Percentiles rank a stretch among this genome's conserved stretches.
These are phyloP conservation scores for Microtus ochrogaster DNA, from an alignment of 2,113 vertebrate species.

Conservation along the genomic window DNA sequence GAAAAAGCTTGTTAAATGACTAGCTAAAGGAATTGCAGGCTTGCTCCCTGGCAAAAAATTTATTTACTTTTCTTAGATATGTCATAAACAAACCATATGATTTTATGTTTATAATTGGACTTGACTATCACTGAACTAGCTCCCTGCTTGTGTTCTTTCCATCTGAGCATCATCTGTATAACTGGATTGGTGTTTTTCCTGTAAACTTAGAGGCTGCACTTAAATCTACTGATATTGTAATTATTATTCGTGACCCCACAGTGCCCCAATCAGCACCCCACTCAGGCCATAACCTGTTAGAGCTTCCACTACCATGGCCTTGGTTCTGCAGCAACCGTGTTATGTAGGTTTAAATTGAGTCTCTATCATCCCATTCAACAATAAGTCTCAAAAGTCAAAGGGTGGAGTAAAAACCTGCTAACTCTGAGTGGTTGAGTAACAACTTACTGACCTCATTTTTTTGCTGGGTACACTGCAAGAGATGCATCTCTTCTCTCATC, in stretches of 20 bases:
- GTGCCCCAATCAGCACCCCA: neutral
- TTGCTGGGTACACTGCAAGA: neutral
- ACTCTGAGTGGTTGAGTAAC: neutral
- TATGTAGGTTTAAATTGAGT: neutral
- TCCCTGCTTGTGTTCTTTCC: constrained; percentile 44
- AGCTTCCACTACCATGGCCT: too few relatives aligned
- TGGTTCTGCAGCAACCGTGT: neutral
- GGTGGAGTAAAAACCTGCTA: neutral
- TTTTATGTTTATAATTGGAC: constrained; percentile 53
- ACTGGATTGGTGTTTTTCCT: neutral
- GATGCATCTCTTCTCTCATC: too few relatives aligned
- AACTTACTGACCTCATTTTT: neutral
- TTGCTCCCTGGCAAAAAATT: neutral
- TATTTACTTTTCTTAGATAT: constrained; percentile 52
- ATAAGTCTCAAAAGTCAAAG: neutral
- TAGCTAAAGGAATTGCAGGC: neutral
- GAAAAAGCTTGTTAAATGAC: constrained; percentile 19
- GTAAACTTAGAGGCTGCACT: neutral
- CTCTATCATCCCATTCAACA: neutral
- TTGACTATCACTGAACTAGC: constrained; percentile 45
- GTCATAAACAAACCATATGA: constrained; percentile 49
- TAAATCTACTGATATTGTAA: neutral
- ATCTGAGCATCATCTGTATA: constrained; percentile 15
- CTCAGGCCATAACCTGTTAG: neutral
- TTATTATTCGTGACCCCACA: neutral